Conservation (phyloP, 2,113 vertebrate species). For the Oncorhynchus keta region DNA sequence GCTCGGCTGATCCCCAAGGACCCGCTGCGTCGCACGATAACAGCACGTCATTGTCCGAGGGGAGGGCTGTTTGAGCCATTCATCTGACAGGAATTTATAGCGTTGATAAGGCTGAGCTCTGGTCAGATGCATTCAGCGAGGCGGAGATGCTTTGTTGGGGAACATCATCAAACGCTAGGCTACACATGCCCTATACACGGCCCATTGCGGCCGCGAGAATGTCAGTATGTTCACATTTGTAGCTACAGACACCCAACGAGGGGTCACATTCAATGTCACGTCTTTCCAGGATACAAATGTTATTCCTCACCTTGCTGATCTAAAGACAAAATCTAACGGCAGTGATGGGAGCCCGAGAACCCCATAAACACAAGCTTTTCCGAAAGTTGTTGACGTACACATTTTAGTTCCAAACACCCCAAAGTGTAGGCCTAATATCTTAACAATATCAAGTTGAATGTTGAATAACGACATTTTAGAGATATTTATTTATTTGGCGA, state of each 20-base stretch:
- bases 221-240: conserved; percentile 10
- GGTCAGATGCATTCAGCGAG: conserved; percentile 1
- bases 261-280: background rate
- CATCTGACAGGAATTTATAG: conserved; percentile 38
- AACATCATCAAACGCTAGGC: conserved; percentile 1
- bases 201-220: conserved; percentile 23
- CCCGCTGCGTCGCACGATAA: conserved; percentile 36
- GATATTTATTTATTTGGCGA: too few relatives aligned
- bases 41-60: conserved; percentile 43
- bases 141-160: conserved; percentile 3
- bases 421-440: too few relatives aligned
- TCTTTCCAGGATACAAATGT: background rate
- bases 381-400: too few relatives aligned
- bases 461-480: too few relatives aligned
- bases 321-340: too few relatives aligned
- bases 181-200: conserved; percentile 5
- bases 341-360: too few relatives aligned
- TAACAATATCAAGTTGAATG: too few relatives aligned
- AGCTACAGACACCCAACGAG: conserved; percentile 8
- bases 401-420: too few relatives aligned
- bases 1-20: conserved; percentile 15
- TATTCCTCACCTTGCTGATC: too few relatives aligned
- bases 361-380: too few relatives aligned
- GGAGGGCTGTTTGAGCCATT: conserved; percentile 51
- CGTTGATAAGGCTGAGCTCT: conserved; percentile 18